A percentile compares a stretch with the other conserved stretches of the same genome.
Conservation (phyloP, 2,888 invertebrate species). For the Calephelis perditalis region DNA sequence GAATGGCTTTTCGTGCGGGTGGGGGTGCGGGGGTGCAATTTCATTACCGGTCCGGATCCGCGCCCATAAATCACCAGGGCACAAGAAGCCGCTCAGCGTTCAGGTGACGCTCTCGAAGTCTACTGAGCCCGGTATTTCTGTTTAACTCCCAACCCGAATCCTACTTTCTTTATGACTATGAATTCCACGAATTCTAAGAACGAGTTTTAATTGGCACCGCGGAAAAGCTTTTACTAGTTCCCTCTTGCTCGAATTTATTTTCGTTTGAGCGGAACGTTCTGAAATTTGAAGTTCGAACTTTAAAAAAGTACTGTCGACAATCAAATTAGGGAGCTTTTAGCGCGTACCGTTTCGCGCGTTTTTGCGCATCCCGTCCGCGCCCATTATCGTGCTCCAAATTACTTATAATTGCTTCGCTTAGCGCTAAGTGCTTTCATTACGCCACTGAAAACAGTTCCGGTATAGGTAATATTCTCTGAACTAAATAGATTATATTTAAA, state of each 20-base stretch:
- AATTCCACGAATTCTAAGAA: conserved; percentile 57
- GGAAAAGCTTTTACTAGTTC: conserved; percentile 52
- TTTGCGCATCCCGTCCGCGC: conserved; percentile 74
- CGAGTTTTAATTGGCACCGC: conserved; percentile 63
- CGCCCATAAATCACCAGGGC: conserved; percentile 77
- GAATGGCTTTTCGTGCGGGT: conserved; percentile 57
- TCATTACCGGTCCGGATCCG: conserved; percentile 78
- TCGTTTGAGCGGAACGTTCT: conserved; percentile 22
- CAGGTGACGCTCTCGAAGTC: conserved; percentile 75
- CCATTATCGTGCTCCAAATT: conserved; percentile 73
- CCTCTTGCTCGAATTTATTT: conserved; percentile 36
- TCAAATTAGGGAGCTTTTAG: conserved; percentile 77
- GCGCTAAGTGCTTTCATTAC: conserved; percentile 76
- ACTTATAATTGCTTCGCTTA: conserved; percentile 78
- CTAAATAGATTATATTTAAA: conserved; percentile 10
- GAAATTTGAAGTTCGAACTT: conserved; percentile 40
- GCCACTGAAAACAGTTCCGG: conserved; percentile 55
- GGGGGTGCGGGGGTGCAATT: conserved; percentile 73
- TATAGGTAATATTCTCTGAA: conserved; percentile 43
- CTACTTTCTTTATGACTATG: conserved; percentile 70
- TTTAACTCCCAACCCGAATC: conserved; percentile 61
- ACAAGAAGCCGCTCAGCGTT: conserved; percentile 74
- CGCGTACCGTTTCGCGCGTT: conserved; percentile 72
- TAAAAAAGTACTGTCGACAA: conserved; percentile 64
- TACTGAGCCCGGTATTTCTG: conserved; percentile 67